Evolutionary conservation across 2,797 vertebrate species (phyloP), one percentile per base, ranked within the genome.

Genomic region (Urophycis tenuis): DNA sequence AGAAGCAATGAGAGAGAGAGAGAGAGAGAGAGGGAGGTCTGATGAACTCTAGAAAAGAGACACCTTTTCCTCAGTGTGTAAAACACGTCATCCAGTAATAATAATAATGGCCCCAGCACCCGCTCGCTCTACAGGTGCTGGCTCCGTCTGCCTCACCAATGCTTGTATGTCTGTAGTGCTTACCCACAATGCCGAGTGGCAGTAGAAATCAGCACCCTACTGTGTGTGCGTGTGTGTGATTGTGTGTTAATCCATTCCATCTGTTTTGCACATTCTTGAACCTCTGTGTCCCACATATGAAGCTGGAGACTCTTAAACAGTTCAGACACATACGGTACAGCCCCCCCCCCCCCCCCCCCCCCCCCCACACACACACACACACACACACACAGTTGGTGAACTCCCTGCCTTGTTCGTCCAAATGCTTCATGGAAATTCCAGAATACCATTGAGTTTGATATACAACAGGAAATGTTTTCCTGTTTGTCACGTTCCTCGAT

Each of bases 261-360:
- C 53, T 60, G 53, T 60, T 60, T 60, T 60, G 17, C n/a, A 60
- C 53, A 60, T 60, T 60, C 53, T 19, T 60, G n/a, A 64, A 73
- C 69, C 69, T 30, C 32, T 6, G 69, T 41, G 35, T 73, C 72
- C 73, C 73, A 77, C 69, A 77, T 75, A 35, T 74, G n/a, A 60
- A n/a, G 19, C 53, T n/a, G 22, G n/a, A n/a, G 25, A 9, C 53
- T 25, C 22, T 60, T 60, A 60, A 60, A 60, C 53, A n/a, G 6
- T 60, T 19, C 14, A 2, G 39, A 41, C 45, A n/a, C n/a, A 60
- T 10, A 60, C 53, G n/a, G 9, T n/a, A 60, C 53, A 25, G n/a
- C n/a, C 8, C n/a, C 53, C 8, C 53, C 25, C 17, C 19, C 45
- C 22, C 4, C 45, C 7, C 25, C 17, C 19, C 45, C 22, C 4